Evolutionary conservation across 2,113 vertebrate genomes (phyloP).

Genomic region (Drymodes brunneopygia): DNA sequence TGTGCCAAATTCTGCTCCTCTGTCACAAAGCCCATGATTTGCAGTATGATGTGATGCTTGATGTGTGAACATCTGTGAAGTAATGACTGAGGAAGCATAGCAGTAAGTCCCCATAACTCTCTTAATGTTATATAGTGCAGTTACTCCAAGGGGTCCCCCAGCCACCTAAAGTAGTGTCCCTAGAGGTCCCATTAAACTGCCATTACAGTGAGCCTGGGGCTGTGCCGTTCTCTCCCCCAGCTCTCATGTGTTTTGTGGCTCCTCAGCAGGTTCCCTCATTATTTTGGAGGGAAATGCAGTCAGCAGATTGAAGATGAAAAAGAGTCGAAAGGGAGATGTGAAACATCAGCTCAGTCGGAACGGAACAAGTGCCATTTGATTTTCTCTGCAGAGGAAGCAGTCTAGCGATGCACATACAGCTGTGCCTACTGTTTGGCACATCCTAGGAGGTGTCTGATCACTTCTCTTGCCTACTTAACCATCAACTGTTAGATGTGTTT

Average conservation of each 20-base stretch:
- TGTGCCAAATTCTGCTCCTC: neutral
- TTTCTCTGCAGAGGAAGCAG: constrained; percentile 19
- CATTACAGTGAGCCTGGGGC: neutral
- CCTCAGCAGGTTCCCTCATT: neutral
- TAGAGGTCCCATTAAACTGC: constrained; percentile 34
- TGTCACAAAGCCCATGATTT: neutral
- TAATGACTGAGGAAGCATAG: neutral
- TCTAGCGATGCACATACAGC: neutral
- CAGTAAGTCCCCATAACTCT: neutral
- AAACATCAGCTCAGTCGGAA: neutral
- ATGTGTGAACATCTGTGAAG: neutral
- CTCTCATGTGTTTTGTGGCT: neutral
- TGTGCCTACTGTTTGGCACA: neutral
- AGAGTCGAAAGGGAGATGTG: neutral
- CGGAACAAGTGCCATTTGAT: neutral
- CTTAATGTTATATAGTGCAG: neutral
- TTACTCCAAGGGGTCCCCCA: constrained; percentile 2
- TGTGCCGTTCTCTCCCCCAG: neutral
- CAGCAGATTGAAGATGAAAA: constrained; percentile 9
- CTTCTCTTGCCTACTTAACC: neutral
- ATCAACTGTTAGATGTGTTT: neutral
- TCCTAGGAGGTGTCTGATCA: neutral
- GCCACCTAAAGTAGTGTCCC: neutral
- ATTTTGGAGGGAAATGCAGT: neutral
- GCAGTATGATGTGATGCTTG: neutral